phyloP scores from a whole-genome alignment of 2,888 invertebrate genomes.

The Caenorhabditis doughertyi region DNA sequence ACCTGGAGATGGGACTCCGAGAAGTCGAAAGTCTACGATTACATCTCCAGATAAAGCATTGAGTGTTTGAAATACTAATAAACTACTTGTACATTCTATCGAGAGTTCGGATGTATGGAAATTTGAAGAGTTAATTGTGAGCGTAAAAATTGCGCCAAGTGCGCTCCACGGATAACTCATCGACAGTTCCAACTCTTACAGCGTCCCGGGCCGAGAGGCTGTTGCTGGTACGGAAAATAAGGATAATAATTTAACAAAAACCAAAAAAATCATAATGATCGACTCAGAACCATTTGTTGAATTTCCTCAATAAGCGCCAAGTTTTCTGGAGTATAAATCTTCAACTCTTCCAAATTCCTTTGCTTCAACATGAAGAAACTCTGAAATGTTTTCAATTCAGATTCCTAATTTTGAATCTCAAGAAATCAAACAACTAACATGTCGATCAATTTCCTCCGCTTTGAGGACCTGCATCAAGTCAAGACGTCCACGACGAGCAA shows the following conservation, averaged over 20 bases:
- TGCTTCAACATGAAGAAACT: slow-evolving; percentile 47
- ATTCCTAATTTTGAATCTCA: background rate
- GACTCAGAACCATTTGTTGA: slow-evolving; percentile 17
- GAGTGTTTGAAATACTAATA: too few relatives aligned
- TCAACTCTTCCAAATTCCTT: slow-evolving; percentile 31
- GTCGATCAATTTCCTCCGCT: slow-evolving; percentile 57
- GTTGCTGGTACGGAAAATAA: too few relatives aligned
- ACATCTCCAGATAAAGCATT: background rate
- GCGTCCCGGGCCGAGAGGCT: too few relatives aligned
- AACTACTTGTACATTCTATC: too few relatives aligned
- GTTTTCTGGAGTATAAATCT: slow-evolving; percentile 35
- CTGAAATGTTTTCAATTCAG: slow-evolving; percentile 34
- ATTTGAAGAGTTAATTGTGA: too few relatives aligned
- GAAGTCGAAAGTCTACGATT: slow-evolving; percentile 24
- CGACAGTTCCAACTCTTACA: too few relatives aligned
- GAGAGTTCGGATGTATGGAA: too few relatives aligned
- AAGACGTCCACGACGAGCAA: slow-evolving; percentile 11
- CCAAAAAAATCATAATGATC: slow-evolving; percentile 24
- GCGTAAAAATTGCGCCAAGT: too few relatives aligned
- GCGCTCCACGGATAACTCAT: too few relatives aligned
- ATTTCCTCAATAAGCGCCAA: slow-evolving; percentile 37
- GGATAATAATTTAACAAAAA: too few relatives aligned
- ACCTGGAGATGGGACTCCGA: slow-evolving; percentile 22
- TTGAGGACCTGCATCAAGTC: slow-evolving; percentile 45
- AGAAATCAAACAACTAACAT: slow-evolving; percentile 20